A percentile compares a stretch with the other conserved stretches of the same genome.
These are phyloP conservation scores for Tragulus kanchil DNA, from an alignment of 2,113 vertebrate genomes.

Conservation along the genomic window DNA sequence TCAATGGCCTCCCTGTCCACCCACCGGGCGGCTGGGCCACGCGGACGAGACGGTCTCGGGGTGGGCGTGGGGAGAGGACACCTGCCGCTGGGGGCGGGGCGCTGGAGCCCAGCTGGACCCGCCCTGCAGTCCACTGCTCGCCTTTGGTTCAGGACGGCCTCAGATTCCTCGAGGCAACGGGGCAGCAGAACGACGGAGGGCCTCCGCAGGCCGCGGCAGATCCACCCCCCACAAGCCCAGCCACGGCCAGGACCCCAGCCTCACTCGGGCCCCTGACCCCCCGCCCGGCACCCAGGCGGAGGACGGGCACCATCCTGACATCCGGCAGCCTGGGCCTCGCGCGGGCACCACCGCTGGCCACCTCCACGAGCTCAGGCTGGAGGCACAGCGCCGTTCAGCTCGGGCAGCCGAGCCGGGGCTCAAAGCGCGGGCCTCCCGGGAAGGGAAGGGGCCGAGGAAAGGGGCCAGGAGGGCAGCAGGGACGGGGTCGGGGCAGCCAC, in stretches of 20 bases:
- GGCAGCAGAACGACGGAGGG: not conserved
- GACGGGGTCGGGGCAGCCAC: not conserved
- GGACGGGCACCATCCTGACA: rapidly evolving
- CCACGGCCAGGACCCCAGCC: rapidly evolving
- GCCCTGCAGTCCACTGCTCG: not conserved
- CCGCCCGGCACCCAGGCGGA: not conserved
- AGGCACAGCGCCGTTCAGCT: not conserved
- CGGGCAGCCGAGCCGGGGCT: not conserved
- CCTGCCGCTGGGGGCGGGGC: rapidly evolving
- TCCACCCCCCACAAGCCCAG: not conserved
- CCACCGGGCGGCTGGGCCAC: not conserved
- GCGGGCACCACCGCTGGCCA: too few relatives aligned
- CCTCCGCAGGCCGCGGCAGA: not conserved
- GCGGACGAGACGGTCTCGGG: rapidly evolving
- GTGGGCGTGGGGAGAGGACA: not conserved
- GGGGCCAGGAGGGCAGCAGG: not conserved
- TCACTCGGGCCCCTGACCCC: not conserved
- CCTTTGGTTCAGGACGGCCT: rapidly evolving
- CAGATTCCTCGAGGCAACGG: too few relatives aligned
- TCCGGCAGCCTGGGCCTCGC: not conserved
- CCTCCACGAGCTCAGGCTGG: rapidly evolving
- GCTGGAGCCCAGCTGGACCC: not conserved
- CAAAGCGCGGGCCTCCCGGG: rapidly evolving
- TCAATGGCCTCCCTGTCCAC: constrained; percentile 68
- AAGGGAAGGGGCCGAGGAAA: not conserved